Evolutionary conservation across 2,888 invertebrate species (phyloP).

Genomic region (Drosophila mimetica): DNA sequence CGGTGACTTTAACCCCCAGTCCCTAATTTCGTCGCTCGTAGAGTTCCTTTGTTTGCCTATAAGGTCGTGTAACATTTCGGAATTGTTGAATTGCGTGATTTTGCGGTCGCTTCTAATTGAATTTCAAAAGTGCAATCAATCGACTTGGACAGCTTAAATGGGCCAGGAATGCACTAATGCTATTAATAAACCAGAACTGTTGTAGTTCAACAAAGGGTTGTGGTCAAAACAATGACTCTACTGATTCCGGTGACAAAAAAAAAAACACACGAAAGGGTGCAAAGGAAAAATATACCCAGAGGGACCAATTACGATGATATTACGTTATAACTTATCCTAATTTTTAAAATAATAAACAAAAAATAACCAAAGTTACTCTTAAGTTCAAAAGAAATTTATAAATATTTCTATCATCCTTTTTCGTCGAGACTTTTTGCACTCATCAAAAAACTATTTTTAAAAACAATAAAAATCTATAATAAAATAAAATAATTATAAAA

Average conservation of each 20-base stretch:
- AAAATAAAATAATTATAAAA: too few species aligned
- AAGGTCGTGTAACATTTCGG: slow-evolving; percentile 35
- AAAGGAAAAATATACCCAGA: neutral
- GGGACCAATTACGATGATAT: neutral
- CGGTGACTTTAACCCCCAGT: slow-evolving; percentile 1
- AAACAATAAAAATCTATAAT: neutral
- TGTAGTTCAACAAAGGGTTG: slow-evolving; percentile 1
- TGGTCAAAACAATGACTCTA: neutral
- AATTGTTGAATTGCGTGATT: slow-evolving; percentile 71
- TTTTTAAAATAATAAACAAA: too few species aligned
- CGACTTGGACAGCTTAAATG: slow-evolving; percentile 19
- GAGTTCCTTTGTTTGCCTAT: slow-evolving; percentile 23
- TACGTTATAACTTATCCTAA: too few species aligned
- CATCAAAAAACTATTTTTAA: neutral
- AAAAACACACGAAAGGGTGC: neutral
- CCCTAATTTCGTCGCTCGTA: neutral
- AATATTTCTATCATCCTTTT: too few species aligned
- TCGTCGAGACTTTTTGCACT: too few species aligned
- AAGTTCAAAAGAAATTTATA: too few species aligned
- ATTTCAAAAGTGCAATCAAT: slow-evolving; percentile 56
- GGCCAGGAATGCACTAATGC: slow-evolving; percentile 2
- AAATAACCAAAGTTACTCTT: too few species aligned
- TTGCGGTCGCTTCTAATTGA: slow-evolving; percentile 59
- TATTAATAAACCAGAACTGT: slow-evolving; percentile 6
- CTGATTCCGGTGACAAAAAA: neutral